Conservation (phyloP, 1,140 invertebrate species). For the Diorhabda elongata region DNA sequence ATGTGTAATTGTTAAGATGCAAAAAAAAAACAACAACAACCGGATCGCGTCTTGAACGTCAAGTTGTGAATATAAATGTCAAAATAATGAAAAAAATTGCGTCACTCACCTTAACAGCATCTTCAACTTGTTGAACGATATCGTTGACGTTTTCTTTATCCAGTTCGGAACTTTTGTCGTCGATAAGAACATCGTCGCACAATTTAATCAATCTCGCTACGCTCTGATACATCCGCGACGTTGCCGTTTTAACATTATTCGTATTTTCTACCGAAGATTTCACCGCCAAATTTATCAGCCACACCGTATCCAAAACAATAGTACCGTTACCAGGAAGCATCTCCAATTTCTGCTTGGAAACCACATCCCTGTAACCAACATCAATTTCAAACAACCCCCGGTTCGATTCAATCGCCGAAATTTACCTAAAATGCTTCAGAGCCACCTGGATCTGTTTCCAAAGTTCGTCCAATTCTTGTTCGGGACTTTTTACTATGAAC, state of each 20-base stretch:
- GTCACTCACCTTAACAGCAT: constrained; percentile 63
- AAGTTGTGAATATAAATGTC: no score
- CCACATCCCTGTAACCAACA: constrained; percentile 73
- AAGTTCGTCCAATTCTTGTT: constrained; percentile 39
- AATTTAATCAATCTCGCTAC: constrained; percentile 82
- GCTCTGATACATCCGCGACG: constrained; percentile 81
- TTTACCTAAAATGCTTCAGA: constrained; percentile 33
- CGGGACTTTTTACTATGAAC: constrained; percentile 29
- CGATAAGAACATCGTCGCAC: constrained; percentile 82
- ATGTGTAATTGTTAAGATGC: no score
- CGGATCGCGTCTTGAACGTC: no score
- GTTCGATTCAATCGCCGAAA: background rate
- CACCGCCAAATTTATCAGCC: constrained; percentile 73
- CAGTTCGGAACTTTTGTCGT: constrained; percentile 60
- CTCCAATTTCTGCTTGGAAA: constrained; percentile 85
- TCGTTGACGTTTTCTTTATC: constrained; percentile 72
- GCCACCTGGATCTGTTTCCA: constrained; percentile 40
- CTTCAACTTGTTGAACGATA: constrained; percentile 71
- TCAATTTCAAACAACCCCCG: no score
- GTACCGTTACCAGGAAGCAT: constrained; percentile 89
- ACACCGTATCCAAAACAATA: constrained; percentile 85
- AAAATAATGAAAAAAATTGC: no score
- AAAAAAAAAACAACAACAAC: no score
- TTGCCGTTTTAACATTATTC: constrained; percentile 63
- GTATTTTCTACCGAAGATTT: constrained; percentile 44